Evolutionary conservation across 2,888 invertebrate species (phyloP), one percentile per base, ranked within the genome.

Genomic region (Mesorhabditis sp.): DNA sequence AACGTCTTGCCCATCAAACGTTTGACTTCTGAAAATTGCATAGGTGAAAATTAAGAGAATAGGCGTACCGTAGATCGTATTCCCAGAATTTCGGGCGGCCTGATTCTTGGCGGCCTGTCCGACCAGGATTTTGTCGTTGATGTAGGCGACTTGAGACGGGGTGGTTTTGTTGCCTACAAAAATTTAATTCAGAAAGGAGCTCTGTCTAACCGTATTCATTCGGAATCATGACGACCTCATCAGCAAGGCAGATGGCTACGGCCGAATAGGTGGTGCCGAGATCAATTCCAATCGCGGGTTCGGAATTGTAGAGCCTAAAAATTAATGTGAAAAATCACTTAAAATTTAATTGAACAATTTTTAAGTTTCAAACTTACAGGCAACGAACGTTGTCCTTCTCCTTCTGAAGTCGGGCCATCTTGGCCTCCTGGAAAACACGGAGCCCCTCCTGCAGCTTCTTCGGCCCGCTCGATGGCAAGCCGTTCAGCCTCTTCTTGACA

Each of bases 1-100:
- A 50, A 50, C 58, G 7, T 50, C n/a, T n/a, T 50, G 58, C 58
- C 58, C 7, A 50, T 50, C 58, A 50, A 50, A 2, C 58, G 7
- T 2, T 50, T 50, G 7, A n/a, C n/a, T 10, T 50, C 58, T 50
- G 28, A 28, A 28, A 28, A 28, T 28, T 28, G 28, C 28, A 28
- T 28, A 28, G 28, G 28, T 28, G 28, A 28, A 28, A 28, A 28
- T 28, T 28, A 28, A 1, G 28, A 1, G 2, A 28, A 28, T 28
- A 28, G 28, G 28, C 58, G 1, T 50, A 50, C 58, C 58, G 58
- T 50, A 50, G 2, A 50, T 50, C 1, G 58, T 50, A 50, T 50
- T 50, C 58, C 58, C 58, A 50, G 58, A 50, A 50, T 50, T 50
- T n/a, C 58, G 7, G 10, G 58, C n/a, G 58, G 58, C 58, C n/a